Evolutionary conservation across 2,113 vertebrate genomes (phyloP).

Genomic region (Baryphthengus martii): DNA sequence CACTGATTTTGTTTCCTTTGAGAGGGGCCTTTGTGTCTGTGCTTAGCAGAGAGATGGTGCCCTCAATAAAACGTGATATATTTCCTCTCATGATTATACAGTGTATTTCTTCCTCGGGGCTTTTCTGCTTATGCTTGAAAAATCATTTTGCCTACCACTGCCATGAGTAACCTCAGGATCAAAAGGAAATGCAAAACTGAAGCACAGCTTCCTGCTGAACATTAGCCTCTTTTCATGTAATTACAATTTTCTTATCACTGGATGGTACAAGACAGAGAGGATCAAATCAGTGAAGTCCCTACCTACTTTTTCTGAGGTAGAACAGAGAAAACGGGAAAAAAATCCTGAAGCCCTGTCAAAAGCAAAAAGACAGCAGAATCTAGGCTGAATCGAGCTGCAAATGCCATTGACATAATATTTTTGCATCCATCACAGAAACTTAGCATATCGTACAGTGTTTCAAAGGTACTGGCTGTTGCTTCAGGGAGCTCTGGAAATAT

Average conservation of each 20-base stretch:
- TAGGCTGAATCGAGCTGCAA: not conserved
- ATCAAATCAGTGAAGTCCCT: not conserved
- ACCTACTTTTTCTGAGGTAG: not conserved
- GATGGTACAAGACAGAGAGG: not conserved
- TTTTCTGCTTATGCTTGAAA: constrained; percentile 26
- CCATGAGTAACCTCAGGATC: not conserved
- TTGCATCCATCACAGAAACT: not conserved
- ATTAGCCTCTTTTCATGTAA: not conserved
- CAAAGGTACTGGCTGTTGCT: not conserved
- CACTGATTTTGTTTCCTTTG: not conserved
- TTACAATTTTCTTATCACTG: not conserved
- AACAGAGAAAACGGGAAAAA: not conserved
- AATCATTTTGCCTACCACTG: constrained; percentile 21
- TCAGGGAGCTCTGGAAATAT: not conserved
- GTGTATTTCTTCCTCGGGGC: not conserved
- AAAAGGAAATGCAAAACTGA: not conserved
- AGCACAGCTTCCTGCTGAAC: constrained; percentile 1
- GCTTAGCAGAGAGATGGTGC: not conserved
- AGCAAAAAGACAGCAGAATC: not conserved
- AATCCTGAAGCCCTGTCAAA: not conserved
- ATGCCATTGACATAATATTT: not conserved
- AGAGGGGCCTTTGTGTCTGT: not conserved
- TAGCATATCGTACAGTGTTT: not conserved
- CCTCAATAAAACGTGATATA: not conserved
- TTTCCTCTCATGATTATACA: not conserved